Conservation (phyloP, 2,113 vertebrate species). For the Tetraodon nigroviridis region DNA sequence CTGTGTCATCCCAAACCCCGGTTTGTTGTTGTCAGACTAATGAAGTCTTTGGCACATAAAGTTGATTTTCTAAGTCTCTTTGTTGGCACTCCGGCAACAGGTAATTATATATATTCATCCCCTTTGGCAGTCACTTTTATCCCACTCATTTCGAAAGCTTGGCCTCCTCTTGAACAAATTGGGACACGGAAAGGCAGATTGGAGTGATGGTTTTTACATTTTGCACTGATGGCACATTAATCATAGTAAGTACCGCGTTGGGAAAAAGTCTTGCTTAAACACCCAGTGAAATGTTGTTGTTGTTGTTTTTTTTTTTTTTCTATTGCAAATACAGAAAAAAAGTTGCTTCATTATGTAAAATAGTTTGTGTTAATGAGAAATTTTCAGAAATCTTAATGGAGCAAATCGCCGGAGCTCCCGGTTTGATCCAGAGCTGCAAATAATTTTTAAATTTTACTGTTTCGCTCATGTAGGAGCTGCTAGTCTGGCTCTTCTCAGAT, state of each 20-base stretch:
- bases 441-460: constrained; percentile 4
- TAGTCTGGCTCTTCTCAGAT: not conserved
- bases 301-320: constrained; percentile 19
- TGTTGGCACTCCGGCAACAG: constrained; percentile 60
- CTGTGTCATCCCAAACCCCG: constrained; percentile 38
- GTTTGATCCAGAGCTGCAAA: not conserved
- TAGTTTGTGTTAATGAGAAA: constrained; percentile 16
- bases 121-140: constrained; percentile 65
- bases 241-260: constrained; percentile 45
- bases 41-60: constrained; percentile 60
- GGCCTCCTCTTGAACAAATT: constrained; percentile 62
- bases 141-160: constrained; percentile 62
- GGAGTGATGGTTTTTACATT: constrained; percentile 62
- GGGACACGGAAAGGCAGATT: constrained; percentile 67
- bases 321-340: constrained; percentile 26
- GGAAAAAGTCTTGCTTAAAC: constrained; percentile 36
- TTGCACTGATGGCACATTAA: constrained; percentile 57
- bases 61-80: constrained; percentile 63
- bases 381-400: not conserved
- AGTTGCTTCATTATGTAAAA: constrained; percentile 29
- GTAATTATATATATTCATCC: constrained; percentile 71
- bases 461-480: too few species aligned
- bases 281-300: constrained; percentile 13
- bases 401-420: not conserved
- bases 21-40: constrained; percentile 61